Conservation (phyloP, 2,888 invertebrate genomes). For the Nymphalis polychloros region DNA sequence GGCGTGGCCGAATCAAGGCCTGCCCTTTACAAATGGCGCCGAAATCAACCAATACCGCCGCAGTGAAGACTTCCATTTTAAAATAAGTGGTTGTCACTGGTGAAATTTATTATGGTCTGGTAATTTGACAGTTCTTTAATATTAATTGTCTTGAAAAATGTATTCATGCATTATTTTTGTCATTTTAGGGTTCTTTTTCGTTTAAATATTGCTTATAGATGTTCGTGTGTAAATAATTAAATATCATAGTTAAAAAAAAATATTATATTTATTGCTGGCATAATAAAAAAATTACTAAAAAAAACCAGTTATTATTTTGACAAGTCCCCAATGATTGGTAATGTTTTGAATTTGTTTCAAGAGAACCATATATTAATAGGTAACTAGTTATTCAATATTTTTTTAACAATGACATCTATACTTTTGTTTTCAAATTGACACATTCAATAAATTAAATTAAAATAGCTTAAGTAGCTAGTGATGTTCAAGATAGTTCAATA, state of each 20-base stretch:
- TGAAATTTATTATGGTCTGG: slow-evolving; percentile 20
- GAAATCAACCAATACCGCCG: slow-evolving; percentile 68
- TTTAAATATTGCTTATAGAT: background rate
- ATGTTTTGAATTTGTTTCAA: no score
- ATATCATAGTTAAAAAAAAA: no score
- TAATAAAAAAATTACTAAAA: no score
- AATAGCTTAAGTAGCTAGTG: background rate
- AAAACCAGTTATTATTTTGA: no score
- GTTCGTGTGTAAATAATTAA: background rate
- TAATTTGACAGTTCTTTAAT: slow-evolving; percentile 17
- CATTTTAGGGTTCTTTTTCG: background rate
- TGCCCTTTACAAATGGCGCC: slow-evolving; percentile 79
- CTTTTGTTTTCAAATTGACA: no score
- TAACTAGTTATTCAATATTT: background rate
- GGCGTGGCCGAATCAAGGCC: slow-evolving; percentile 63
- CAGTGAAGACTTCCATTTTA: slow-evolving; percentile 50
- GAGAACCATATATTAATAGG: no score
- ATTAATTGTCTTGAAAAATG: background rate
- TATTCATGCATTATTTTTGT: no score
- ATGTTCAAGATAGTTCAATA: slow-evolving; percentile 9
- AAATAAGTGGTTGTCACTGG: slow-evolving; percentile 31
- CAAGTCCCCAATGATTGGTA: no score
- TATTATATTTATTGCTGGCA: no score
- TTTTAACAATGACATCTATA: slow-evolving; percentile 14
- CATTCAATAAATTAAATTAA: no score